Evolutionary conservation across 2,113 vertebrate species (phyloP).

Genomic region (Capreolus pygargus): DNA sequence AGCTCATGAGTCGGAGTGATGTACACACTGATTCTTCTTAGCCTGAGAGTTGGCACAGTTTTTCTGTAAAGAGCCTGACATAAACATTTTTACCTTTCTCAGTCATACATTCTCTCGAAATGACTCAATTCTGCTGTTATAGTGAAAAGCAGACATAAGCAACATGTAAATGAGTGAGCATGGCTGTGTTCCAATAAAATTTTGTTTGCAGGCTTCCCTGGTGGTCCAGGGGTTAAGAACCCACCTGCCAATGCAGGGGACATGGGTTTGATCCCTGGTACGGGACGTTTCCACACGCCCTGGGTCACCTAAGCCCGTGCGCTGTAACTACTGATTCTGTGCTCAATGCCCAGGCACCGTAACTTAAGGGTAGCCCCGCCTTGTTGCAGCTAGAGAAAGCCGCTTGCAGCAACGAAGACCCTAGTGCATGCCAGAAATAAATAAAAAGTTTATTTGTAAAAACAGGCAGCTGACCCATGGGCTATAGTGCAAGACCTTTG

Average conservation of each 20-base stretch:
- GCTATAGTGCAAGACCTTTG: background rate
- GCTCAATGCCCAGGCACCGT: background rate
- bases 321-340: background rate
- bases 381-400: background rate
- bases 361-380: background rate
- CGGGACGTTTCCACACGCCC: background rate
- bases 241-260: background rate
- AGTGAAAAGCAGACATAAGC: background rate
- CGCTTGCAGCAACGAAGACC: background rate
- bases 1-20: background rate
- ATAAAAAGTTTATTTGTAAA: background rate
- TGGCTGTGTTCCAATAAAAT: background rate
- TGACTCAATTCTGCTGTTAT: background rate
- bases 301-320: background rate
- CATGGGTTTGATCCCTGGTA: background rate
- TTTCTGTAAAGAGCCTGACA: background rate
- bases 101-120: background rate
- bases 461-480: background rate
- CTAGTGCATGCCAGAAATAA: background rate
- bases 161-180: background rate
- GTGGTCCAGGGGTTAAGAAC: background rate
- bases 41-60: background rate
- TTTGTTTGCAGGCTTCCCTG: background rate
- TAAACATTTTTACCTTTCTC: background rate
- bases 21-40: background rate